Evolutionary conservation across 2,888 invertebrate species (phyloP), one percentile per base, ranked within the genome.

Genomic region (Luperina testacea): DNA sequence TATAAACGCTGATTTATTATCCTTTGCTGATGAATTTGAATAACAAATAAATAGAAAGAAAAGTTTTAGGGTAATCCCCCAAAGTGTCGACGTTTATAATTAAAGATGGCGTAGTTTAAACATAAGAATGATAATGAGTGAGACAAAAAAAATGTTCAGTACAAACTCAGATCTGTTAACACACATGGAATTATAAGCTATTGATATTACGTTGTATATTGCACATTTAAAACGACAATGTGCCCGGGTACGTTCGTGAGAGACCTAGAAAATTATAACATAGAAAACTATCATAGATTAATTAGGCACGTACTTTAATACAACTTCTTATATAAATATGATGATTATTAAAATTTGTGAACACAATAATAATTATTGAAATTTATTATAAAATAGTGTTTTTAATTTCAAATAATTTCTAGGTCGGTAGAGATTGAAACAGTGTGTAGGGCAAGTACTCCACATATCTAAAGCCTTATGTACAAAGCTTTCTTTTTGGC

Each of bases 401-500:
- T 77, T 59, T 77, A 81, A 84, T 85, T 81, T 85, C 65, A 69
- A 48, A 71, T 81, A 86, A 85, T 82, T 81, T 78, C 81, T 86
- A 85, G 80, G 88, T 84, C 87, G 86, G 68, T 67, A 73, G 32
- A 71, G 88, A 90, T 90, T 92, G 89, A 89, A 90, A 88, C 81
- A 83, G 87, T 80, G 77, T 80, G 77, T 84, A 88, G 89, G 91
- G 87, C 88, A 86, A 85, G 82, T 85, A 87, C 88, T 89, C 87
- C 85, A 88, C 87, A 83, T 87, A 91, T 77, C 70, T 81, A 77
- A 77, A 93, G 94, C 94, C 93, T 86, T 94, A 96, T 96, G 84
- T 96, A 96, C 96, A 96, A 95, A 95, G 95, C 95, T 88, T 91
- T 91, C 75, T 95, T 94, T 96, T 96, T 96, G 96, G 96, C 95